These are phyloP conservation scores for Actias luna DNA, from an alignment of 2,888 invertebrate genomes.

Conservation along the genomic window DNA sequence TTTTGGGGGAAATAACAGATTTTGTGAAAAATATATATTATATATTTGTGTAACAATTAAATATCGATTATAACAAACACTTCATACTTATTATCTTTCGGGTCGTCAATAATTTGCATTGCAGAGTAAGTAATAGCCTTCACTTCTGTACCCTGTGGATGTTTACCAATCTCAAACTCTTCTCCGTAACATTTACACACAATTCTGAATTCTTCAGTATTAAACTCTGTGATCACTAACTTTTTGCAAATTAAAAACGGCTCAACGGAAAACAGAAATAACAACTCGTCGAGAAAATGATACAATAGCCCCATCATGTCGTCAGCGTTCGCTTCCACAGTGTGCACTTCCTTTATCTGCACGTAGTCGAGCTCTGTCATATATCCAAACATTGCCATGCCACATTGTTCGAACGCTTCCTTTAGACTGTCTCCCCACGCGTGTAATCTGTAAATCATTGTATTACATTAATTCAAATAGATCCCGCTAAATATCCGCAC, in stretches of 20 bases:
- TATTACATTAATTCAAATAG: background rate
- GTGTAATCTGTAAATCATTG: slow-evolving; percentile 85
- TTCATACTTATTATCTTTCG: slow-evolving; percentile 88
- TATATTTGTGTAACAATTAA: slow-evolving; percentile 53
- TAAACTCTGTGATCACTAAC: slow-evolving; percentile 93
- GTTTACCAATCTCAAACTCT: slow-evolving; percentile 94
- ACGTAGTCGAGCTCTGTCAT: slow-evolving; percentile 96
- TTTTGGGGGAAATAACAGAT: background rate
- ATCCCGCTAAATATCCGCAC: background rate
- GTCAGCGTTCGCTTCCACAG: slow-evolving; percentile 93
- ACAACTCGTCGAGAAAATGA: slow-evolving; percentile 96
- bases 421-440: slow-evolving; percentile 93
- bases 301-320: slow-evolving; percentile 94
- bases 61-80: slow-evolving; percentile 99
- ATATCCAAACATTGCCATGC: slow-evolving; percentile 98
- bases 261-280: slow-evolving; percentile 96
- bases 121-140: slow-evolving; percentile 99
- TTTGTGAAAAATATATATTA: background rate
- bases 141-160: slow-evolving; percentile 98
- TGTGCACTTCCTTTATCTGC: slow-evolving; percentile 88
- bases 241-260: slow-evolving; percentile 94
- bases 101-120: slow-evolving; percentile 94
- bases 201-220: slow-evolving; percentile 90
- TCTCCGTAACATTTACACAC: slow-evolving; percentile 94
- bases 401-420: slow-evolving; percentile 97